Evolutionary conservation across 1,140 invertebrate genomes (phyloP).

Genomic region (Habropoda laboriosa): DNA sequence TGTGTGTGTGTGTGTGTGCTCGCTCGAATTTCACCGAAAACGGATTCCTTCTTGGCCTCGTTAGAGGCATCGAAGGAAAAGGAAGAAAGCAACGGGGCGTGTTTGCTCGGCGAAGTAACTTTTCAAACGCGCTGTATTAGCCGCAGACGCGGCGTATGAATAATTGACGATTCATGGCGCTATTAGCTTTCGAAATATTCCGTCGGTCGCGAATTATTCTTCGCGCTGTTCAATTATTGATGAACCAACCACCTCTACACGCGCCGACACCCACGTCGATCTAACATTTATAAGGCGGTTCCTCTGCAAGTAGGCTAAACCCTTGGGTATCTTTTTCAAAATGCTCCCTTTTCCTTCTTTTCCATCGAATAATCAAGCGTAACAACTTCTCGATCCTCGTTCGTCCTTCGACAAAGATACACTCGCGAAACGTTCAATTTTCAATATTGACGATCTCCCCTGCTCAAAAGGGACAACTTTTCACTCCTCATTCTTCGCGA

Average conservation of each 20-base stretch:
- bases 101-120: slow-evolving; percentile 30
- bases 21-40: not conserved
- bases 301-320: too few relatives aligned
- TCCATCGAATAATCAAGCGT: too few relatives aligned
- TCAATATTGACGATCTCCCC: too few relatives aligned
- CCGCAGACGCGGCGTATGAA: slow-evolving; percentile 12
- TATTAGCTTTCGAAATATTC: slow-evolving; percentile 36
- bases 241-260: too few relatives aligned
- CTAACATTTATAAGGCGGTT: slow-evolving; percentile 2
- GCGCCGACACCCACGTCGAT: not conserved
- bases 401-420: too few relatives aligned
- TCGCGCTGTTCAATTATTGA: slow-evolving; percentile 41
- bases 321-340: too few relatives aligned
- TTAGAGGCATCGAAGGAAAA: not conserved
- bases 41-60: not conserved
- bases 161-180: slow-evolving; percentile 29
- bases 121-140: slow-evolving; percentile 19
- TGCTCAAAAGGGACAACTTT: too few relatives aligned
- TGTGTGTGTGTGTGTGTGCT: too few relatives aligned
- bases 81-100: too few relatives aligned
- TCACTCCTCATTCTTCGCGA: not conserved
- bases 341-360: too few relatives aligned
- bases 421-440: too few relatives aligned
- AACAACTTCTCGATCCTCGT: too few relatives aligned
- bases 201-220: slow-evolving; percentile 27